Evolutionary conservation across 2,113 vertebrate species (phyloP).

Genomic region (Mirza zaza): DNA sequence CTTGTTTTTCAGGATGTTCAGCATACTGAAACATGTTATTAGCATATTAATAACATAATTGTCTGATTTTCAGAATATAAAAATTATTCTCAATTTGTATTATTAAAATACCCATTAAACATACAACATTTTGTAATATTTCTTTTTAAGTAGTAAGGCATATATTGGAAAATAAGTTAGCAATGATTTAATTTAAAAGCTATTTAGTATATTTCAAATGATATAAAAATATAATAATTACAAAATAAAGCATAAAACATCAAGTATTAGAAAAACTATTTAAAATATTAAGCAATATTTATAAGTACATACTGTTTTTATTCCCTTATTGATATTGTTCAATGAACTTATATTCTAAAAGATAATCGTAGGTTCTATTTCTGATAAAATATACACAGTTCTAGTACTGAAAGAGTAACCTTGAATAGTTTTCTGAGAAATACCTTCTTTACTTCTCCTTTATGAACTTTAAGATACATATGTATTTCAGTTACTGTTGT

Average conservation of each 20-base stretch:
- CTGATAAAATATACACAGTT: not conserved
- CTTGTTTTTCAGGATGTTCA: not conserved
- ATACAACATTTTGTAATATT: slow-evolving; percentile 21
- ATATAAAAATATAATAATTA: not conserved
- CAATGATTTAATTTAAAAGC: not conserved
- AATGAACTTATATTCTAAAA: not conserved
- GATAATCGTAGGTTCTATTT: not conserved
- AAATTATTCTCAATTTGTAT: not conserved
- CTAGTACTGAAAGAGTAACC: not conserved
- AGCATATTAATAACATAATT: not conserved
- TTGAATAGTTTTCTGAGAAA: not conserved
- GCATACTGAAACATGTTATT: not conserved
- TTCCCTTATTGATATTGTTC: not conserved
- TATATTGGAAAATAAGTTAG: slow-evolving; percentile 25
- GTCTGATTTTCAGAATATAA: not conserved
- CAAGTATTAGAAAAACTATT: not conserved
- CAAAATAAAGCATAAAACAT: not conserved
- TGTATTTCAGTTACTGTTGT: not conserved
- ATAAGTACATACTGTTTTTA: not conserved
- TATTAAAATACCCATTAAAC: not conserved
- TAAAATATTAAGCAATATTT: not conserved
- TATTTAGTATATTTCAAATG: not conserved
- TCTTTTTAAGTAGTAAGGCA: not conserved
- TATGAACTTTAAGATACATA: not conserved
- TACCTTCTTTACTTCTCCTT: not conserved